These are phyloP conservation scores for Tethya wilhelma DNA, from an alignment of 37 sponge, comb jelly and placozoan species.

Conservation along the genomic window DNA sequence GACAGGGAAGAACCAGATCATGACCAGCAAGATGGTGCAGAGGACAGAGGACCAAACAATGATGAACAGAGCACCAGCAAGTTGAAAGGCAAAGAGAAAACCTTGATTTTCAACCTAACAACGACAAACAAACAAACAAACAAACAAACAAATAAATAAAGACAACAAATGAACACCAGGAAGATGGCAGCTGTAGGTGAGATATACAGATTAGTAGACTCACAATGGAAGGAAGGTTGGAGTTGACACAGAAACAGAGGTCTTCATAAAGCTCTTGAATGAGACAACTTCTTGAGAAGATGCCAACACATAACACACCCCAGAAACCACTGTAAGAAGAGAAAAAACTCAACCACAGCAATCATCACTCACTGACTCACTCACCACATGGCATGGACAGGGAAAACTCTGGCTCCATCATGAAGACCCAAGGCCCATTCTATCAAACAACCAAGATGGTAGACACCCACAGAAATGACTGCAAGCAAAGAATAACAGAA, in stretches of 20 bases:
- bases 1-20: constrained; percentile 73
- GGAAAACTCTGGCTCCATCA: constrained; percentile 90
- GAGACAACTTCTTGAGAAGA: constrained; percentile 55
- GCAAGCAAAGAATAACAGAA: not conserved
- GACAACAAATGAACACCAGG: not conserved
- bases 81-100: constrained; percentile 56
- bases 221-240: constrained; percentile 31
- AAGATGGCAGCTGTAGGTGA: no score
- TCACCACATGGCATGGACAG: constrained; percentile 85
- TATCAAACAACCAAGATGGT: constrained; percentile 76
- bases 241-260: constrained; percentile 65
- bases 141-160: not conserved
- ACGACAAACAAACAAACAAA: not conserved
- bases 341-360: no score
- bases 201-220: constrained; percentile 4
- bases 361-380: not conserved
- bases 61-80: constrained; percentile 67
- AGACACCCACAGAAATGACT: constrained; percentile 64
- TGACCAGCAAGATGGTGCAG: constrained; percentile 51
- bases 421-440: constrained; percentile 53
- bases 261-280: constrained; percentile 68
- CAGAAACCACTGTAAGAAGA: constrained; percentile 82
- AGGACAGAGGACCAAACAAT: constrained; percentile 35
- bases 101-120: constrained; percentile 45
- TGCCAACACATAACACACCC: constrained; percentile 81